Evolutionary conservation across 2,113 vertebrate genomes (phyloP).

Genomic region (Hypanus sabinus): DNA sequence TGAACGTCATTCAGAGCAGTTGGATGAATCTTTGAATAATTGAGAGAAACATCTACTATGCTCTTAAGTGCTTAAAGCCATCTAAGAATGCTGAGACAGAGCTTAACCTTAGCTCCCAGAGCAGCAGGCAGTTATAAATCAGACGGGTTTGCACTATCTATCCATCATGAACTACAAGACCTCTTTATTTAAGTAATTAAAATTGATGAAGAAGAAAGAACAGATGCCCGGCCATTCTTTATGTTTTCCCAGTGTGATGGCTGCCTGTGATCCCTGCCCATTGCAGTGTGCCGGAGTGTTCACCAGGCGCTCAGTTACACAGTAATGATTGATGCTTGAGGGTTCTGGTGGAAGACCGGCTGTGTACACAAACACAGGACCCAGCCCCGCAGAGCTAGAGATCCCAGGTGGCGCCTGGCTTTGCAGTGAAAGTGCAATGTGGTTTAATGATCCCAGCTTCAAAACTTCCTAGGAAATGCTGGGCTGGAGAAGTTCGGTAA

Average conservation of each 20-base stretch:
- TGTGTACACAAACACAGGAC: background rate
- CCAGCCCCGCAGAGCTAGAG: background rate
- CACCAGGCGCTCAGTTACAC: background rate
- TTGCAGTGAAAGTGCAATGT: background rate
- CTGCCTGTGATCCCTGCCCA: background rate
- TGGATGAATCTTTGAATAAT: background rate
- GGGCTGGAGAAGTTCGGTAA: background rate
- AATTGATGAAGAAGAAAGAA: background rate
- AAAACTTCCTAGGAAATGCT: background rate
- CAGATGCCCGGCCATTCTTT: conserved; percentile 29
- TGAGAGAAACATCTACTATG: background rate
- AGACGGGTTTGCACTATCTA: background rate
- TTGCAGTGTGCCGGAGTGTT: background rate
- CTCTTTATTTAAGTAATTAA: background rate
- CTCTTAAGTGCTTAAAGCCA: background rate
- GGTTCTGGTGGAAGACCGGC: background rate
- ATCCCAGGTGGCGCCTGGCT: background rate
- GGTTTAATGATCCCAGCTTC: background rate
- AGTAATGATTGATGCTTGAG: conserved; percentile 6
- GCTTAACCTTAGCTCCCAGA: background rate
- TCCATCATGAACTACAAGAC: background rate
- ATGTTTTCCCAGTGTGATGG: background rate
- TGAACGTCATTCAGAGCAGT: background rate
- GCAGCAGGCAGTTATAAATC: background rate
- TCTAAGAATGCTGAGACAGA: background rate